Percentiles rank a stretch among this genome's conserved stretches.
Conservation (phyloP, 2,113 vertebrate species). For the Psophia crepitans region DNA sequence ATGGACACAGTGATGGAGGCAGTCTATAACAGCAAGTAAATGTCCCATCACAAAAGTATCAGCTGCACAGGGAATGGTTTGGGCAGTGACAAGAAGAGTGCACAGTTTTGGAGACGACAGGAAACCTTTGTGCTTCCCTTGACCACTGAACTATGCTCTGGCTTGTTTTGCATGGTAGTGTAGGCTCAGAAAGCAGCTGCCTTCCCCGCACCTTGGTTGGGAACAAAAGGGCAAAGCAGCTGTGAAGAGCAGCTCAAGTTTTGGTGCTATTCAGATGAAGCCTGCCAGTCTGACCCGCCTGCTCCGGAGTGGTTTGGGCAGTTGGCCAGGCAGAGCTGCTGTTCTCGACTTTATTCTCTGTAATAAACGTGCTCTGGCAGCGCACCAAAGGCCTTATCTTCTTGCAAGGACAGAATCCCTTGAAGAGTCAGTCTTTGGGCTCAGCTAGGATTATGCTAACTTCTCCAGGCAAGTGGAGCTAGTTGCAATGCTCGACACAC, state of each 20-base stretch:
- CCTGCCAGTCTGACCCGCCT: background rate
- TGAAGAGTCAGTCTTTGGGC: background rate
- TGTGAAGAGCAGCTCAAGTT: background rate
- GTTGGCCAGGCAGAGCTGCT: background rate
- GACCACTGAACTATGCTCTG: background rate
- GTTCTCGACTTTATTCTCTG: background rate
- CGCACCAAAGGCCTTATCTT: background rate
- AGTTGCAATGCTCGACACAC: background rate
- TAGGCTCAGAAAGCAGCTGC: background rate
- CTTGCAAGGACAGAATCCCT: background rate
- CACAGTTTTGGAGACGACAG: background rate
- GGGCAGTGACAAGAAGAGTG: background rate
- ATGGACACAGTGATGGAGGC: background rate
- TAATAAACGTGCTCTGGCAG: background rate
- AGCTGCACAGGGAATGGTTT: background rate
- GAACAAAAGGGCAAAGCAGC: background rate
- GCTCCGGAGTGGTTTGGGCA: background rate
- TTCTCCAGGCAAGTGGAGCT: background rate
- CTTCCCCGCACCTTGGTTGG: background rate
- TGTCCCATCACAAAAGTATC: background rate
- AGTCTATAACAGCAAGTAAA: background rate
- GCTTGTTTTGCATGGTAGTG: fast-evolving
- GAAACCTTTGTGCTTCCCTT: background rate
- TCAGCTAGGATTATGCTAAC: background rate
- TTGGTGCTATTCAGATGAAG: background rate